Percentiles rank a stretch among this genome's conserved stretches.
Evolutionary conservation across 2,797 vertebrate species (phyloP).

Genomic region (Odontamblyopus rebecca): DNA sequence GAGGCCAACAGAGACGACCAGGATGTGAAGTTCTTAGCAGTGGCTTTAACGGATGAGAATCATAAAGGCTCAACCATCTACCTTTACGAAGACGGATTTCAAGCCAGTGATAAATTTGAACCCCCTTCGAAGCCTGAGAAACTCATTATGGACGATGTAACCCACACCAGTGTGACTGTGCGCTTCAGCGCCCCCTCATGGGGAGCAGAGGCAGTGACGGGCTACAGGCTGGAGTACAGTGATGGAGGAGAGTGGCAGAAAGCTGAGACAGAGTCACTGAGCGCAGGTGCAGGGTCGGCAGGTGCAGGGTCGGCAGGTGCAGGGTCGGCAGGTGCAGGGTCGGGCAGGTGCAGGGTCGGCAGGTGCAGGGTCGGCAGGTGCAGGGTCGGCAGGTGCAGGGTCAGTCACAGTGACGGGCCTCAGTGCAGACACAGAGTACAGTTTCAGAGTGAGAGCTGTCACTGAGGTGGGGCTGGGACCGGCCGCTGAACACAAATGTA

Average conservation of each 20-base stretch:
- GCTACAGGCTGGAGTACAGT: not conserved
- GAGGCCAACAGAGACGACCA: slow-evolving; percentile 29
- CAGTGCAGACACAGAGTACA: too few species aligned
- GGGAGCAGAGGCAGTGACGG: not conserved
- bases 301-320: too few species aligned
- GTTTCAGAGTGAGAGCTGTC: slow-evolving; percentile 36
- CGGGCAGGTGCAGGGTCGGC: too few species aligned
- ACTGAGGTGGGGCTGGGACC: slow-evolving; percentile 42
- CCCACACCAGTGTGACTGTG: not conserved
- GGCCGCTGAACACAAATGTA: slow-evolving; percentile 3
- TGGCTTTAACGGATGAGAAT: not conserved
- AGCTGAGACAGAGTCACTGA: slow-evolving; percentile 25
- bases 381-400: too few species aligned
- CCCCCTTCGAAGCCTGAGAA: not conserved
- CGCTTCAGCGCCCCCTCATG: not conserved
- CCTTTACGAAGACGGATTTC: not conserved
- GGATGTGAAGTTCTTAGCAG: slow-evolving; percentile 16
- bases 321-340: too few species aligned
- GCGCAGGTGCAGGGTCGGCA: too few species aligned
- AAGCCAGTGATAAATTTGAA: not conserved
- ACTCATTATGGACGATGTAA: not conserved
- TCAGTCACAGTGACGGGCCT: too few species aligned
- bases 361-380: too few species aligned
- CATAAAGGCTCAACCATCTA: not conserved
- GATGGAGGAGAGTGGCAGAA: not conserved